Evolutionary conservation across 1,140 invertebrate species (phyloP), one percentile per base, ranked within the genome.

Genomic region (Hydropsyche tenuis): DNA sequence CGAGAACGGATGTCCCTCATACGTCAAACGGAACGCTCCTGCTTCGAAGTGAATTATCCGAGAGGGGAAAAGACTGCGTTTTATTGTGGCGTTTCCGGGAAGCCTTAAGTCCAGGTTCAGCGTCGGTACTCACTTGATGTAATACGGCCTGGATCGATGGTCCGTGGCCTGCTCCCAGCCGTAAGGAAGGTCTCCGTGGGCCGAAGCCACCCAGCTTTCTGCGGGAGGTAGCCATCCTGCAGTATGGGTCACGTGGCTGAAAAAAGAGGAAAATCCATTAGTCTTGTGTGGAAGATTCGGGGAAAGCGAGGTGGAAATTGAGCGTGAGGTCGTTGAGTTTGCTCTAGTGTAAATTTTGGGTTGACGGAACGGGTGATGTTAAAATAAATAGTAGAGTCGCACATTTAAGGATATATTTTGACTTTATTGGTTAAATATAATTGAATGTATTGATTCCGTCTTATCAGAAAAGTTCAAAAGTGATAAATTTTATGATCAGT

Each of bases 141-240:
- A 96, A 83, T 96, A 96, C 56, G 89, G 87, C 81, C 92, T 91
- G 69, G 92, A 92, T 74, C 92, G 88, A 78, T 87, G 88, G 84
- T 94, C 93, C 16, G 91, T 81, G 16, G 93, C 94, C 77, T 90
- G 87, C 82, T 97, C 95, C 94, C 94, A 96, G 2, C 95, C 95
- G 80, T 93, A 96, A 0, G 94, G 94, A 18, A 96, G 84, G 64
- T 85, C 83, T 60, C 83, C 87, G 74, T 85, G 82, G 1, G 81
- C 78, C n/a, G 81, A 82, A 75, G 79, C 80, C 76, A 82, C 86
- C 93, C 94, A 95, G 78, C 90, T 90, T 80, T 95, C 93, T 11
- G 88, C 88, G 0, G 94, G 93, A 0, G 94, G 94, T 71, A 96
- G 81, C 94, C 94, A 96, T 69, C 92, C 91, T 0, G 93, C 90